Conservation (phyloP, 2,113 vertebrate genomes). For the Hyperoodon ampullatus region DNA sequence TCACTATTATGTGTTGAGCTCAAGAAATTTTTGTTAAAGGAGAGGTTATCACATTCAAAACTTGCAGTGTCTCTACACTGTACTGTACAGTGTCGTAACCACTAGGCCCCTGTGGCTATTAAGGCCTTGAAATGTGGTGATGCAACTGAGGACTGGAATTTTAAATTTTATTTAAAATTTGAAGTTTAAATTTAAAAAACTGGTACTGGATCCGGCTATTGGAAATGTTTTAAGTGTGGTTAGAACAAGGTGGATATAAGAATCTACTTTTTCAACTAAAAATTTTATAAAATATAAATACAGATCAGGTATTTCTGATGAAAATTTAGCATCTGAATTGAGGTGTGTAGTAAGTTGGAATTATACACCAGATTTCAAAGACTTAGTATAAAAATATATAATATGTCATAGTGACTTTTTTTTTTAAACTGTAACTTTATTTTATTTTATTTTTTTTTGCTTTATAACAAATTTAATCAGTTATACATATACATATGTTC, state of each 20-base stretch:
- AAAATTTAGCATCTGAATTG: not conserved
- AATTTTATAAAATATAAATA: slow-evolving; percentile 12
- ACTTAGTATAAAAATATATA: not conserved
- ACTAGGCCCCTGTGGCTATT: not conserved
- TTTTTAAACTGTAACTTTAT: too few species aligned
- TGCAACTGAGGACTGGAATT: not conserved
- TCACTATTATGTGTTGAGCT: not conserved
- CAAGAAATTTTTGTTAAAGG: not conserved
- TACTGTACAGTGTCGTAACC: not conserved
- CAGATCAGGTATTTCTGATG: not conserved
- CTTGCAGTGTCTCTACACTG: not conserved
- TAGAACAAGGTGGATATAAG: not conserved
- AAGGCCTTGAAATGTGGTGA: not conserved
- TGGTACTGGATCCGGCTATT: not conserved
- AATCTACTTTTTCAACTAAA: not conserved
- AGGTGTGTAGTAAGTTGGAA: not conserved
- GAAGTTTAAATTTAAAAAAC: not conserved
- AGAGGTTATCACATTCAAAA: not conserved
- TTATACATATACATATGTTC: too few species aligned
- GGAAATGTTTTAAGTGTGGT: not conserved
- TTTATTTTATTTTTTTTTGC: too few species aligned
- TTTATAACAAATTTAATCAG: too few species aligned
- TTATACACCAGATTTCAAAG: not conserved
- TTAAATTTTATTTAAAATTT: not conserved
- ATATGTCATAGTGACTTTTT: not conserved